Evolutionary conservation across 2,888 invertebrate genomes (phyloP).

Genomic region (Darwinula stevensoni): DNA sequence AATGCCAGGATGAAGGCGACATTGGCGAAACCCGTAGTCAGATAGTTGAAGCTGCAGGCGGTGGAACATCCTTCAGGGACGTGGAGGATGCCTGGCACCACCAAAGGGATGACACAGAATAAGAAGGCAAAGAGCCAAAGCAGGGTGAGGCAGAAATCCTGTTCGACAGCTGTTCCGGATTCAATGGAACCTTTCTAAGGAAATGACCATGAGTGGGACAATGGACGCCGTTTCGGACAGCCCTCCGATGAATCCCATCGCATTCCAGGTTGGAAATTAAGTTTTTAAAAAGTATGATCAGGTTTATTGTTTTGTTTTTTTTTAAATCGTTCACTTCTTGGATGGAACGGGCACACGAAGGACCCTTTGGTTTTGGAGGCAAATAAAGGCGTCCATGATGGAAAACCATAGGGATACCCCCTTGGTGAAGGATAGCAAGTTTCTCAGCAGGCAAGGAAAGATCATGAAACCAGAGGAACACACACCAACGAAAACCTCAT

Average conservation of each 20-base stretch:
- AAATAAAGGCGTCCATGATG: too few relatives aligned
- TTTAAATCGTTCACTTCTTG: too few relatives aligned
- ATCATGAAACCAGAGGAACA: too few relatives aligned
- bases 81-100: constrained; percentile 38
- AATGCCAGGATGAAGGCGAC: constrained; percentile 39
- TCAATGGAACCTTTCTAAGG: constrained; percentile 49
- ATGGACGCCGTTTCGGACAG: constrained; percentile 51
- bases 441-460: too few relatives aligned
- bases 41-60: constrained; percentile 57
- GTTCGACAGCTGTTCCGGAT: too few relatives aligned
- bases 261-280: constrained; percentile 31
- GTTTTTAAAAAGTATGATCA: constrained; percentile 3
- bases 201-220: constrained; percentile 43
- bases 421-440: too few relatives aligned
- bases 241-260: constrained; percentile 52
- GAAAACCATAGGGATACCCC: too few relatives aligned
- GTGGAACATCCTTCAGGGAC: constrained; percentile 56
- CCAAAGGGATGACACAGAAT: constrained; percentile 37
- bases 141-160: constrained; percentile 26
- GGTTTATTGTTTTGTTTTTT: too few relatives aligned
- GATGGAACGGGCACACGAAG: too few relatives aligned
- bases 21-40: constrained; percentile 26
- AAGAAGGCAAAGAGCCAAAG: constrained; percentile 41
- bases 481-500: too few relatives aligned
- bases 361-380: too few relatives aligned